A percentile compares a stretch with the other conserved stretches of the same genome.
Evolutionary conservation across 2,113 vertebrate genomes (phyloP).

Genomic region (Ciconia stormi): DNA sequence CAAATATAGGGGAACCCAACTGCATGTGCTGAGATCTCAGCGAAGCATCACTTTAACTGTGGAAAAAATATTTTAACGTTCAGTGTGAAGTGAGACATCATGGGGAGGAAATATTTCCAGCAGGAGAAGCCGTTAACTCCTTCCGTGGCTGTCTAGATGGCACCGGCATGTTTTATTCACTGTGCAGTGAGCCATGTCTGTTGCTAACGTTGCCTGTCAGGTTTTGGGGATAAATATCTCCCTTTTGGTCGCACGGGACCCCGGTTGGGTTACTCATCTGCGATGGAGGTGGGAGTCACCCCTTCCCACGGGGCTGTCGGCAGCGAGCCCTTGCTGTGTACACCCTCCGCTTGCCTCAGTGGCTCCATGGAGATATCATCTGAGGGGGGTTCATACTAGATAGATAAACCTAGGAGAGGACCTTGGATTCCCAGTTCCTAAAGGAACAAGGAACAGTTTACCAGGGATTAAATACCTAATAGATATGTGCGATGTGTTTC

Average conservation of each 20-base stretch:
- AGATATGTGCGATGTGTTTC: neutral
- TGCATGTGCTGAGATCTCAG: neutral
- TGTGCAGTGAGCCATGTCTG: neutral
- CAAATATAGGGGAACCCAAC: neutral
- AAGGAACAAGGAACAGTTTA: neutral
- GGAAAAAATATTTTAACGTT: neutral
- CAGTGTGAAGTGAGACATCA: neutral
- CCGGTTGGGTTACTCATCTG: neutral
- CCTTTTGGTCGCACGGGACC: neutral
- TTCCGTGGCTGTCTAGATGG: neutral
- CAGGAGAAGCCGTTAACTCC: neutral
- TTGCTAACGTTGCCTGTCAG: neutral
- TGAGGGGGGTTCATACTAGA: accelerated
- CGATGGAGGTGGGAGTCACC: neutral
- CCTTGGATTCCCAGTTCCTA: neutral
- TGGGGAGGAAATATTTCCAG: neutral
- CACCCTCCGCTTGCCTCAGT: accelerated
- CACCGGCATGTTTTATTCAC: neutral
- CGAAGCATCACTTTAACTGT: neutral
- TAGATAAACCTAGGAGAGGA: neutral
- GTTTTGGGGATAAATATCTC: neutral
- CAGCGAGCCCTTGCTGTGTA: accelerated
- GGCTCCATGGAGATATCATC: neutral
- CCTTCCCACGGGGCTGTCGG: neutral
- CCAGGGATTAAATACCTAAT: neutral